phyloP scores from a whole-genome alignment of 2,113 vertebrate genomes.

The Colistium nudipinnis region DNA sequence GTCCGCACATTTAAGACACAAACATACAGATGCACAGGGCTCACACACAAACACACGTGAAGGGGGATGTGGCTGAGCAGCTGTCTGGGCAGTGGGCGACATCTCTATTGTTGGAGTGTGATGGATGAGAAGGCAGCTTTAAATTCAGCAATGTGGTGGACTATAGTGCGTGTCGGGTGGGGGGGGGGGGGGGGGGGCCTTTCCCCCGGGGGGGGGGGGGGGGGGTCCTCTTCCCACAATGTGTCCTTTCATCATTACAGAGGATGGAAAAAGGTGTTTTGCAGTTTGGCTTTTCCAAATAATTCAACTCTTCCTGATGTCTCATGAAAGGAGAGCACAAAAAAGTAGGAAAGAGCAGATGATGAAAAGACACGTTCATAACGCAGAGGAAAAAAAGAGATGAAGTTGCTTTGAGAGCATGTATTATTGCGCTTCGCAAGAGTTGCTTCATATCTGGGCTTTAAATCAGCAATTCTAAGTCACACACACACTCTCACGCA shows the following conservation, averaged over 20 bases:
- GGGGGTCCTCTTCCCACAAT: conserved; percentile 23
- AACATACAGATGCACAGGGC: conserved; percentile 17
- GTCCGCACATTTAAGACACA: conserved; percentile 5
- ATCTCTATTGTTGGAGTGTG: conserved; percentile 70
- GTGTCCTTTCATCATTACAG: conserved; percentile 43
- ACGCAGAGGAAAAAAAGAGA: conserved; percentile 8
- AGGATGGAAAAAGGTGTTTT: conserved; percentile 30
- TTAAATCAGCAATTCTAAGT: conserved; percentile 5
- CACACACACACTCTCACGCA: conserved; percentile 5
- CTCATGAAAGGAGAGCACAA: conserved; percentile 48
- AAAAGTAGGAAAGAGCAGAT: conserved; percentile 41
- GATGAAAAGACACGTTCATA: conserved; percentile 41
- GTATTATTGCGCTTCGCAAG: conserved; percentile 13
- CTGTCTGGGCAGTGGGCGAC: conserved; percentile 61
- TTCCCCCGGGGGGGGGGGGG: neutral
- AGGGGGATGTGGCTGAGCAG: conserved; percentile 48
- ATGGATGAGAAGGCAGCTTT: conserved; percentile 64
- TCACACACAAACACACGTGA: conserved; percentile 8
- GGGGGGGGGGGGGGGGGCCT: conserved; percentile 12
- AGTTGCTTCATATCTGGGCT: conserved; percentile 22
- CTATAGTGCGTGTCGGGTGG: conserved; percentile 12
- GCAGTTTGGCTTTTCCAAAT: neutral
- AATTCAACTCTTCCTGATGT: conserved; percentile 1
- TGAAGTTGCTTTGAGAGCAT: conserved; percentile 21
- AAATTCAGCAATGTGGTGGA: conserved; percentile 30